Evolutionary conservation across 2,797 vertebrate genomes (phyloP).

Genomic region (Thaleichthys pacificus): DNA sequence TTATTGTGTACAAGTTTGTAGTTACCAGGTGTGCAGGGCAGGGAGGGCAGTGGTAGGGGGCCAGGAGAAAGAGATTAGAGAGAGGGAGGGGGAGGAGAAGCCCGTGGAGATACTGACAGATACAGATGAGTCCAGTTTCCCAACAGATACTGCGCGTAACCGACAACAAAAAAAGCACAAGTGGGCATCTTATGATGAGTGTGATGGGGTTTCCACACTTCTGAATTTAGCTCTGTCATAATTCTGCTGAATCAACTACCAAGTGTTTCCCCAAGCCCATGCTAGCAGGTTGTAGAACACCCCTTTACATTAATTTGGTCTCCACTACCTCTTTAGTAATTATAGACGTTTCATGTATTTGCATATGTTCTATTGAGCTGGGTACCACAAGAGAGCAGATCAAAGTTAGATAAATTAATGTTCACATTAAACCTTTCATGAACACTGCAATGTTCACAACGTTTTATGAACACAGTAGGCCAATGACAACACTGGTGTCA

Average conservation of each 20-base stretch:
- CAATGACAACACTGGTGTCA: too few relatives aligned
- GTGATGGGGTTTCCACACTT: too few relatives aligned
- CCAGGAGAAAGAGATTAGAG: conserved; percentile 18
- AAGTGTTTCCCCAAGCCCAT: too few relatives aligned
- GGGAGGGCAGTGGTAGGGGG: conserved; percentile 47
- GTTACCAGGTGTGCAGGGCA: conserved; percentile 70
- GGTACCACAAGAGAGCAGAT: background rate
- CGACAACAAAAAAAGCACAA: too few relatives aligned
- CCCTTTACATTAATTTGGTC: background rate
- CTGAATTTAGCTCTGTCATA: too few relatives aligned
- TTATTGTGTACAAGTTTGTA: conserved; percentile 80
- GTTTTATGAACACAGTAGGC: too few relatives aligned
- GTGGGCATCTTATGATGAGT: too few relatives aligned
- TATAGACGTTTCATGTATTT: background rate
- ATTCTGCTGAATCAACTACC: too few relatives aligned
- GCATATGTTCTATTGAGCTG: conserved; percentile 1
- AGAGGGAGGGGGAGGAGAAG: conserved; percentile 4
- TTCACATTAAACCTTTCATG: background rate
- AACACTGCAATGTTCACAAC: background rate
- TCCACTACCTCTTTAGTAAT: background rate
- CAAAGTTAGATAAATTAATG: background rate
- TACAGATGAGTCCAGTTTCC: conserved; percentile 54
- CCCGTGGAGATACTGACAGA: conserved; percentile 22
- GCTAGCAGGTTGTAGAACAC: too few relatives aligned
- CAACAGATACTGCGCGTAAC: conserved; percentile 39